phyloP scores from a whole-genome alignment of 2,888 invertebrate genomes.

The Hedychridium roseum region DNA sequence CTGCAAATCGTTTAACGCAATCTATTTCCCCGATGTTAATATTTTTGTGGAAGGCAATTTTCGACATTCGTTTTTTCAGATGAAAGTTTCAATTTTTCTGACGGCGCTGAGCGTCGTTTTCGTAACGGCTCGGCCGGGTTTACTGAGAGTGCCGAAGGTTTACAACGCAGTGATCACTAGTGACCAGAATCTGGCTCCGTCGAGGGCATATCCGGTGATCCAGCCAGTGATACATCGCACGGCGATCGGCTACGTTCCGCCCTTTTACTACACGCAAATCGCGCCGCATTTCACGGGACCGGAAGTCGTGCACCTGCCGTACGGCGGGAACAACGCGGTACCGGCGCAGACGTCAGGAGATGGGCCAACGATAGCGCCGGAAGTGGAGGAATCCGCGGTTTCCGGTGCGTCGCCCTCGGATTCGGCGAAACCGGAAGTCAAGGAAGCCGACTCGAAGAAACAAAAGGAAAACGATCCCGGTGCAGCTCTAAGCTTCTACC shows the following conservation, averaged over 20 bases:
- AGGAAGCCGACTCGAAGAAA: not conserved
- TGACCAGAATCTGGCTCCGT: slow-evolving; percentile 78
- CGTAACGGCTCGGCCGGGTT: slow-evolving; percentile 61
- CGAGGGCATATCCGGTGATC: slow-evolving; percentile 77
- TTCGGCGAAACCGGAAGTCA: not conserved
- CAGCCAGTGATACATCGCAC: slow-evolving; percentile 76
- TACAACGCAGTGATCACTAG: slow-evolving; percentile 83
- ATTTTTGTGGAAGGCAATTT: not conserved
- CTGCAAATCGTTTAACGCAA: too few relatives aligned
- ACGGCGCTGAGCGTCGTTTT: slow-evolving; percentile 26
- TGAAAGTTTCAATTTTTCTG: slow-evolving; percentile 31
- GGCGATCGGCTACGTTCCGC: slow-evolving; percentile 65
- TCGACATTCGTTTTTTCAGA: slow-evolving; percentile 30
- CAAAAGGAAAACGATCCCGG: not conserved
- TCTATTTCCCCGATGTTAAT: too few relatives aligned
- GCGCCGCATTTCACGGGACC: slow-evolving; percentile 45
- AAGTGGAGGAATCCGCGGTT: slow-evolving; percentile 10
- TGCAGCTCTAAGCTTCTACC: slow-evolving; percentile 49
- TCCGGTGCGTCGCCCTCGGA: slow-evolving; percentile 10
- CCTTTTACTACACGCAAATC: slow-evolving; percentile 50
- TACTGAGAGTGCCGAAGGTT: slow-evolving; percentile 75
- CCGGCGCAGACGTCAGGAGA: slow-evolving; percentile 4
- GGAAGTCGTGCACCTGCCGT: slow-evolving; percentile 33
- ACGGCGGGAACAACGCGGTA: too few relatives aligned
- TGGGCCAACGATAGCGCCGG: not conserved